phyloP scores from a whole-genome alignment of 2,888 invertebrate species.

The Caenorhabditis plicata region DNA sequence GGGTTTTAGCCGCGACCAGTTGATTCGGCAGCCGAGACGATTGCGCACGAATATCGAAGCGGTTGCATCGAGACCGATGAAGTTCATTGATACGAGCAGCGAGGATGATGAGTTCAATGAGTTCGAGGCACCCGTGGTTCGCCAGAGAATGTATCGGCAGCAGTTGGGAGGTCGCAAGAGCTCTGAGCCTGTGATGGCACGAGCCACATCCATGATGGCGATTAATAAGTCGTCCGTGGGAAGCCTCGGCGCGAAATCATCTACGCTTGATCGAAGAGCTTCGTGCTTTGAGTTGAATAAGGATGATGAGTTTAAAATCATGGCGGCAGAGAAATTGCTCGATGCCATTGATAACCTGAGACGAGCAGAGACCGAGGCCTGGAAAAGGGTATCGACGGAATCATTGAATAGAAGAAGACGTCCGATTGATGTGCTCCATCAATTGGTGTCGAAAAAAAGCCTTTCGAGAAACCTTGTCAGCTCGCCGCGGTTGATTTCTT shows the following conservation, averaged over 20 bases:
- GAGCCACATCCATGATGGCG: conserved; percentile 11
- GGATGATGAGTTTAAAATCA: conserved; percentile 50
- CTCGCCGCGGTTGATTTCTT: conserved; percentile 44
- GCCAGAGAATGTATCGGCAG: not conserved
- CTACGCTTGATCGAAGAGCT: conserved; percentile 11
- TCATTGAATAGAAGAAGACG: conserved; percentile 7
- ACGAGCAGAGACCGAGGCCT: conserved; percentile 28
- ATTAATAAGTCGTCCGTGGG: conserved; percentile 8
- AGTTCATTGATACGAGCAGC: conserved; percentile 37
- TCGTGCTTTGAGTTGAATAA: conserved; percentile 31
- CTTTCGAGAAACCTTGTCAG: conserved; percentile 21
- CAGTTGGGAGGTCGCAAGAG: not conserved
- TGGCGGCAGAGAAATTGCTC: conserved; percentile 44
- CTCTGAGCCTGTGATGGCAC: not conserved
- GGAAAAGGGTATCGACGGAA: conserved; percentile 28
- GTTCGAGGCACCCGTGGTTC: conserved; percentile 8
- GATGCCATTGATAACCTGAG: conserved; percentile 47
- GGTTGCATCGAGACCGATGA: no score
- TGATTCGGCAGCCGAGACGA: no score
- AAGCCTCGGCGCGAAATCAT: not conserved
- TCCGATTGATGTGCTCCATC: conserved; percentile 21
- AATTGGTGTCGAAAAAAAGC: conserved; percentile 11
- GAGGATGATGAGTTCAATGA: conserved; percentile 34
- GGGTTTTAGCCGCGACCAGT: no score
- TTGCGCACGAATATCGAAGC: no score